These are phyloP conservation scores for Leuciscus idus DNA, from an alignment of 2,113 vertebrate genomes.

Conservation along the genomic window DNA sequence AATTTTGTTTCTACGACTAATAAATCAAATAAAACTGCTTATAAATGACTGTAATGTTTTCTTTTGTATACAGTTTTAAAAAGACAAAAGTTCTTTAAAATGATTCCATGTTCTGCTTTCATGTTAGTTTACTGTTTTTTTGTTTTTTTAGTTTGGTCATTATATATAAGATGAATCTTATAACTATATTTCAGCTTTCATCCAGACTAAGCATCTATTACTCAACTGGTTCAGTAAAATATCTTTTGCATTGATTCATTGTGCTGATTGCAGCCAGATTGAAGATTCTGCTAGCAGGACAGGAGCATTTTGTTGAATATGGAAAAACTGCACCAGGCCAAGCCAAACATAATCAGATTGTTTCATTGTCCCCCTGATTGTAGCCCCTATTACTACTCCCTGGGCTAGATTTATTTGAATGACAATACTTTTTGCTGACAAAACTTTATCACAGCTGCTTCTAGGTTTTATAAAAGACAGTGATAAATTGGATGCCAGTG, in stretches of 20 bases:
- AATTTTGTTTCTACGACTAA: background rate
- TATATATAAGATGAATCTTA: background rate
- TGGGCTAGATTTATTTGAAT: slow-evolving; percentile 65
- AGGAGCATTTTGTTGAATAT: slow-evolving; percentile 64
- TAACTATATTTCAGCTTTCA: background rate
- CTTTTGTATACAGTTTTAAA: background rate
- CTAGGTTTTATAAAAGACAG: slow-evolving; percentile 71
- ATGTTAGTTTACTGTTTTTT: background rate
- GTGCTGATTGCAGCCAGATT: slow-evolving; percentile 57
- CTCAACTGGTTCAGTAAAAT: background rate
- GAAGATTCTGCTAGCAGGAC: slow-evolving; percentile 5
- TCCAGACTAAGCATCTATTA: background rate
- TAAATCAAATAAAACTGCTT: background rate
- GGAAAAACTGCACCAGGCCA: slow-evolving; percentile 58
- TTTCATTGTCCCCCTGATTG: background rate
- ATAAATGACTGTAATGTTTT: background rate
- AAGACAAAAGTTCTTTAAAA: too few relatives aligned
- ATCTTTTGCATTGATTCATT: background rate
- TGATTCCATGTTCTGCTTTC: background rate
- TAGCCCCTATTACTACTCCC: slow-evolving; percentile 33
- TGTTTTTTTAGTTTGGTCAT: background rate
- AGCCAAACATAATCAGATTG: slow-evolving; percentile 64
- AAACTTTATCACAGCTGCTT: slow-evolving; percentile 61
- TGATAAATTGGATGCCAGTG: slow-evolving; percentile 56
- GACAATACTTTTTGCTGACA: slow-evolving; percentile 73